phyloP scores from a whole-genome alignment of 2,888 invertebrate genomes.

The Meandrusa payeni region DNA sequence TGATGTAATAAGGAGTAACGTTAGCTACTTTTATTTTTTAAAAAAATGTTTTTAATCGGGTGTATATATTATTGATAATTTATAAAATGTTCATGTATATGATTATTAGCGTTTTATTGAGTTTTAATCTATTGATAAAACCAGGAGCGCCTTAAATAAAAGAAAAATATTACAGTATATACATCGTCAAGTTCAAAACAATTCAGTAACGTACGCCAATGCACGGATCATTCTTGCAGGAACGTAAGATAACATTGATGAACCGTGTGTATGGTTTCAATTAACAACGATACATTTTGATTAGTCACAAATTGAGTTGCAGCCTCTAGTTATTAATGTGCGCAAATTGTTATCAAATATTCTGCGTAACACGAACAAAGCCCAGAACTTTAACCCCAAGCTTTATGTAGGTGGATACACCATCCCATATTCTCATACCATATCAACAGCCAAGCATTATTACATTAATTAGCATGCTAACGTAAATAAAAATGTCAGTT shows the following conservation, averaged over 20 bases:
- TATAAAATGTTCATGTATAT: too few species aligned
- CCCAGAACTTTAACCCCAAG: conserved; percentile 15
- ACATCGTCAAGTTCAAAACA: too few species aligned
- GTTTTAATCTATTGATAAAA: too few species aligned
- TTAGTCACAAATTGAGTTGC: conserved; percentile 26
- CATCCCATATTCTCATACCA: conserved; percentile 1
- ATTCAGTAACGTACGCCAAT: too few species aligned
- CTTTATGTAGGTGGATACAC: conserved; percentile 1
- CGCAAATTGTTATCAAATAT: conserved; percentile 29
- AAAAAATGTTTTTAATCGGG: too few species aligned
- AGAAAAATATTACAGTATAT: too few species aligned
- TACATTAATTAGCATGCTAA: conserved; percentile 13
- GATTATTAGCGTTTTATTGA: too few species aligned
- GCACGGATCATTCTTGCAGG: too few species aligned
- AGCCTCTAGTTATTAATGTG: conserved; percentile 14
- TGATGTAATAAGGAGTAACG: too few species aligned
- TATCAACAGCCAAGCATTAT: conserved; percentile 27
- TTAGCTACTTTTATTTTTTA: too few species aligned
- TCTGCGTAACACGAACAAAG: conserved; percentile 26
- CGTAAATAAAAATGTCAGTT: conserved; percentile 17
- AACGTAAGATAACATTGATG: not conserved
- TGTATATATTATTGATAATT: too few species aligned
- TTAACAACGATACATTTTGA: conserved; percentile 14
- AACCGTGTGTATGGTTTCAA: conserved; percentile 29
- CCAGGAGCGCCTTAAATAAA: too few species aligned